Percentiles rank a stretch among this genome's conserved stretches.
These are phyloP conservation scores for Caranx ignobilis DNA, from an alignment of 2,113 vertebrate species.

Conservation along the genomic window DNA sequence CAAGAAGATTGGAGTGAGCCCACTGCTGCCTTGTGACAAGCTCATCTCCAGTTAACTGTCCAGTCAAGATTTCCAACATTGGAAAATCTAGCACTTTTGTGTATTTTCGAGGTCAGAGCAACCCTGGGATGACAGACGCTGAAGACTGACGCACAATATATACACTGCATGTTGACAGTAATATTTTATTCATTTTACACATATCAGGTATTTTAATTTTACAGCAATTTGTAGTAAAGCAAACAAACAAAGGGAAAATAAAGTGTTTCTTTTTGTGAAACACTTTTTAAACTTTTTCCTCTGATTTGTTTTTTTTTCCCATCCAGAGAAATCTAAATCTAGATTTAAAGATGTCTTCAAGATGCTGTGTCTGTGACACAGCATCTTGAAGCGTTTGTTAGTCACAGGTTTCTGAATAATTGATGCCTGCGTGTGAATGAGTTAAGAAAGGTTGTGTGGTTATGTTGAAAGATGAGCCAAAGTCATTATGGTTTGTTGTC, in stretches of 20 bases:
- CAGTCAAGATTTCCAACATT: background rate
- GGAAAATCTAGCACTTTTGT: background rate
- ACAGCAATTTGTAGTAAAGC: background rate
- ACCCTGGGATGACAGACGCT: background rate
- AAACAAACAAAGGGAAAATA: background rate
- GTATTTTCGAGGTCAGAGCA: background rate
- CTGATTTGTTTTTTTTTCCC: background rate
- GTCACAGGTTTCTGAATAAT: background rate
- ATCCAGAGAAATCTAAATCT: background rate
- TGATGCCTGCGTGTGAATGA: background rate
- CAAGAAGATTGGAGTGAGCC: constrained; percentile 63
- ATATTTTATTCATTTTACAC: background rate
- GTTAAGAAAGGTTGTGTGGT: background rate
- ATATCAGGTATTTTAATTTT: background rate
- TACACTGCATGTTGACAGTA: background rate
- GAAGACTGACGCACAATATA: background rate
- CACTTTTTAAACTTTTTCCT: no score
- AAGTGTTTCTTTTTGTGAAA: background rate
- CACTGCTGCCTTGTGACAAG: constrained; percentile 73
- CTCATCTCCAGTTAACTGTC: constrained; percentile 56
- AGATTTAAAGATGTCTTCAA: background rate
- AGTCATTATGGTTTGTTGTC: background rate
- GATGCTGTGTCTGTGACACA: background rate
- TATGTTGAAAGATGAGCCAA: background rate
- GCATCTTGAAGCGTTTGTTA: background rate